Evolutionary conservation across 2,888 invertebrate genomes (phyloP), one percentile per base, ranked within the genome.

Genomic region (Aproaerema taeniolella): DNA sequence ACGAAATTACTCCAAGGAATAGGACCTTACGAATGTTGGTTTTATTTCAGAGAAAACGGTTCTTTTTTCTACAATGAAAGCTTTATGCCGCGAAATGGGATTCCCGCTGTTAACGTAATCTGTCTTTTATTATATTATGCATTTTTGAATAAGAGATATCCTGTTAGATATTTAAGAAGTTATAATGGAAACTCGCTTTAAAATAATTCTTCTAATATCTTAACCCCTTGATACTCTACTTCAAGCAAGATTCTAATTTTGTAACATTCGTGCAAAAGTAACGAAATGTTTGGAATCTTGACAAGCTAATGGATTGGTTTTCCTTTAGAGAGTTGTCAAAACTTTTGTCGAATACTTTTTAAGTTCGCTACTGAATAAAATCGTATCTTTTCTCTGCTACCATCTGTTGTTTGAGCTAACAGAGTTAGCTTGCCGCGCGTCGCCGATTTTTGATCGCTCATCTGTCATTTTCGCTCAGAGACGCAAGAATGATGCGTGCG

Each of bases 1-100:
- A 71, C 79, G 68, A 70, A 82, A 85, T 85, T 85, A 83, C 85
- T 81, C 82, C 53, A 74, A 82, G 83, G 83, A 79, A 83, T 81
- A 78, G 67, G 67, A 69, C 60, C 66, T 67, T 65, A 67, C 57
- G 64, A 62, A 67, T 67, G 72, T 73, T 68, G 72, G 68, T 72
- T 78, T 77, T 76, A 75, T 76, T 69, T 67, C 50, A 53, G 57
- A 52, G 60, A 63, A 63, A 67, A 68, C 61, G 62, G 60, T 62
- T 61, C 53, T 62, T 71, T 70, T 71, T 70, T 68, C 61, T 62
- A 69, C 70, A 74, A 73, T 73, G 68, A 73, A 75, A 68, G 73
- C 68, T 74, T 79, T 72, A 69, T 68, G 64, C 60, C 61, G 61
- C 72, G 67, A 62, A 76, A 76, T 76, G 64, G 67, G 70, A 71